These are phyloP conservation scores for Agriopis marginaria DNA, from an alignment of 2,888 invertebrate species.

Conservation along the genomic window DNA sequence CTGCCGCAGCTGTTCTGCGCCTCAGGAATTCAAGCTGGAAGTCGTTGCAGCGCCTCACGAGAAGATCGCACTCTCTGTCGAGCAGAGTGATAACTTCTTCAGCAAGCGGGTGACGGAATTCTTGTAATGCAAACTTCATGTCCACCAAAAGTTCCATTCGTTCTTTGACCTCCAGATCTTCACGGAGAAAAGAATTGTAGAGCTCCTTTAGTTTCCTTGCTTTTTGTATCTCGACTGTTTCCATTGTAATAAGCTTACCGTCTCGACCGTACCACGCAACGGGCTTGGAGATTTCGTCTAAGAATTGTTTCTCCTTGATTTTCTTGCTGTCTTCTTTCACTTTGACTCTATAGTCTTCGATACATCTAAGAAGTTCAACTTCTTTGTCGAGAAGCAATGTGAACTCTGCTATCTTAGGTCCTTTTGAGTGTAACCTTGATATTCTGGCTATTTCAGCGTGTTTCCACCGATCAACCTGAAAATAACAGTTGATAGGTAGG, in stretches of 20 bases:
- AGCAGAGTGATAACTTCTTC: slow-evolving; percentile 88
- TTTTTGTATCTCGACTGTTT: slow-evolving; percentile 92
- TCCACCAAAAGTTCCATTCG: slow-evolving; percentile 90
- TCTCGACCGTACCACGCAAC: slow-evolving; percentile 92
- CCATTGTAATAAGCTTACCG: slow-evolving; percentile 90
- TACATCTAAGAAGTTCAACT: slow-evolving; percentile 88
- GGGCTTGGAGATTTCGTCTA: slow-evolving; percentile 90
- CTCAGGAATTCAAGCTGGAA: slow-evolving; percentile 88
- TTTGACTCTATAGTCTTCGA: slow-evolving; percentile 89
- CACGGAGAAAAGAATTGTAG: slow-evolving; percentile 88
- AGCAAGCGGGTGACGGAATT: slow-evolving; percentile 85
- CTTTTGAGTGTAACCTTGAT: slow-evolving; percentile 88
- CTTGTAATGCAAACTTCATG: slow-evolving; percentile 89
- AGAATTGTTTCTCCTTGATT: slow-evolving; percentile 87
- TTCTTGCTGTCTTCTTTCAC: slow-evolving; percentile 87
- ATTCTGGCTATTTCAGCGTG: slow-evolving; percentile 88
- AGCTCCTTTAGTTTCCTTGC: slow-evolving; percentile 91
- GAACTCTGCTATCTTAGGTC: slow-evolving; percentile 90
- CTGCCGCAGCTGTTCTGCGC: slow-evolving; percentile 87
- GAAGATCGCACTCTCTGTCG: slow-evolving; percentile 90
- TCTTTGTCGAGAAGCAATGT: slow-evolving; percentile 90
- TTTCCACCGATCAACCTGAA: slow-evolving; percentile 89
- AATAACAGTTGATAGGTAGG: slow-evolving; percentile 15
- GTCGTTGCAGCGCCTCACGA: slow-evolving; percentile 87
- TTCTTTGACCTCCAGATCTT: slow-evolving; percentile 87